A percentile compares a stretch with the other conserved stretches of the same genome.
Conservation (phyloP, 1,140 invertebrate genomes). For the Ladona fulva region DNA sequence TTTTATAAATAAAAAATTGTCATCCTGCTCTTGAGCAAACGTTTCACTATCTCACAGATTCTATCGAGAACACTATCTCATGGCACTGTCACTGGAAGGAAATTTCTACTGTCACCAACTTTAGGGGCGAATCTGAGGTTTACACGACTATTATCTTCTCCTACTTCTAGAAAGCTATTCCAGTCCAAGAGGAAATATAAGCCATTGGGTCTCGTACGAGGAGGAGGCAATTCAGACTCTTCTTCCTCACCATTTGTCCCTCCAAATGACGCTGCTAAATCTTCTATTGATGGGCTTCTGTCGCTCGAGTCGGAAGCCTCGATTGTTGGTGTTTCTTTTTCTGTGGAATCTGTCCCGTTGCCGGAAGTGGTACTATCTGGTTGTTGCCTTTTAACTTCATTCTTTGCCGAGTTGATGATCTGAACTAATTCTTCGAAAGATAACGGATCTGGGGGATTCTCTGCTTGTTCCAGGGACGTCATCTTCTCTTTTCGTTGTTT, state of each 20-base stretch:
- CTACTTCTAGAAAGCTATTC: constrained; percentile 75
- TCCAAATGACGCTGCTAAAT: constrained; percentile 68
- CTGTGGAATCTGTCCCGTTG: constrained; percentile 11
- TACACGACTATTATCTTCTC: constrained; percentile 57
- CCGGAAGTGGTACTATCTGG: constrained; percentile 19
- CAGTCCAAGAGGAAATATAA: constrained; percentile 75
- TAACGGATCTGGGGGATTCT: constrained; percentile 35
- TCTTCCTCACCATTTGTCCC: constrained; percentile 36
- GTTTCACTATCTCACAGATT: too few relatives aligned
- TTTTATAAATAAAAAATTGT: too few relatives aligned
- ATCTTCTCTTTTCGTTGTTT: background rate
- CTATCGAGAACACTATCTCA: constrained; percentile 29
- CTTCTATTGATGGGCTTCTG: constrained; percentile 42
- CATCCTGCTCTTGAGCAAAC: too few relatives aligned
- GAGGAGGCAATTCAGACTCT: constrained; percentile 46
- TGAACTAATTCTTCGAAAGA: constrained; percentile 36
- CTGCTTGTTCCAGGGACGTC: constrained; percentile 11
- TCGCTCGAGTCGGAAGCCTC: constrained; percentile 28
- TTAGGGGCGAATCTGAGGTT: constrained; percentile 69
- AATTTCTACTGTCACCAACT: constrained; percentile 64
- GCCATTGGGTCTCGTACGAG: constrained; percentile 51
- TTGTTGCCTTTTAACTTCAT: constrained; percentile 39
- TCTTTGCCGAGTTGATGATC: constrained; percentile 34
- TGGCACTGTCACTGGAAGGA: constrained; percentile 59
- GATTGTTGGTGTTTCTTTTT: constrained; percentile 21